These are phyloP conservation scores for Meteorus colon DNA, from an alignment of 2,888 invertebrate species.

Conservation along the genomic window DNA sequence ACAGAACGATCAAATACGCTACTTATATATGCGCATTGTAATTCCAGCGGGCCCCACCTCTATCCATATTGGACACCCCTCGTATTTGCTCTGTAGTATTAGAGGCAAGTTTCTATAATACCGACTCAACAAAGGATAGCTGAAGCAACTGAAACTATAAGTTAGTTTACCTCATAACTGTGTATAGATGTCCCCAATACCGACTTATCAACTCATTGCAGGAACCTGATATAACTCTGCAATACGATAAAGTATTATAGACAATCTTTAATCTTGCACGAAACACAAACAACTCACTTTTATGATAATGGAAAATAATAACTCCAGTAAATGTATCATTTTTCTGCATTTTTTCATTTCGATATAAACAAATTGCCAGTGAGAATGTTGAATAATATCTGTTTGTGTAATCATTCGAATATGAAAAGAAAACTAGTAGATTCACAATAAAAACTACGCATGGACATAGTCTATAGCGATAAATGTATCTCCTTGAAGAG, in stretches of 20 bases:
- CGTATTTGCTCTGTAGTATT: neutral
- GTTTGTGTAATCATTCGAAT: neutral
- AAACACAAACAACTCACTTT: too few relatives aligned
- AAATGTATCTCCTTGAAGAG: constrained; percentile 53
- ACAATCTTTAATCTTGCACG: too few relatives aligned
- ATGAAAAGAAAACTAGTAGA: constrained; percentile 55
- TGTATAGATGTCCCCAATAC: constrained; percentile 62
- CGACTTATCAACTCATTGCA: constrained; percentile 57
- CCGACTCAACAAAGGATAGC: constrained; percentile 55
- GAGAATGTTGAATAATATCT: too few relatives aligned
- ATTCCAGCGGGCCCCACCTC: constrained; percentile 28
- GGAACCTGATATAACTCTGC: constrained; percentile 35
- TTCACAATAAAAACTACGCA: constrained; percentile 68
- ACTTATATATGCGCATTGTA: neutral
- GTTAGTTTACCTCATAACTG: constrained; percentile 46
- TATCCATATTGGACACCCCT: constrained; percentile 60
- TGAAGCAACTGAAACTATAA: constrained; percentile 29
- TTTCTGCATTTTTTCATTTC: too few relatives aligned
- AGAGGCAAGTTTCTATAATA: constrained; percentile 59
- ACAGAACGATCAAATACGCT: neutral
- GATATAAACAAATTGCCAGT: too few relatives aligned
- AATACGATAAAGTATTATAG: constrained; percentile 12
- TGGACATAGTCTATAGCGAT: neutral
- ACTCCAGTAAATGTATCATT: too few relatives aligned
- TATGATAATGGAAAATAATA: too few relatives aligned